These are phyloP conservation scores for Ligdia adustata DNA, from an alignment of 2,888 invertebrate genomes.

Conservation along the genomic window DNA sequence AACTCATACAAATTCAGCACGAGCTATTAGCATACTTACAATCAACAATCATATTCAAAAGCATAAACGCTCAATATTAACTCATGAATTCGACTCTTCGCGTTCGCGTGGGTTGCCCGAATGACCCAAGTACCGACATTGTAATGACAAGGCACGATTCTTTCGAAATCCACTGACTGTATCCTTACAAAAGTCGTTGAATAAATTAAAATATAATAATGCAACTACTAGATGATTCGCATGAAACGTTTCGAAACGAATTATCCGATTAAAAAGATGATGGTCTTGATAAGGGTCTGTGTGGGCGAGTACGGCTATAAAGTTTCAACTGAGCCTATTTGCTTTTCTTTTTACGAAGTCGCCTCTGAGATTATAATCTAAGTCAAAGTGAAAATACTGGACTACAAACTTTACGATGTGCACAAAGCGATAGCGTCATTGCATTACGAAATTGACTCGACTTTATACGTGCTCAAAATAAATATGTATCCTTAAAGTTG, in stretches of 20 bases:
- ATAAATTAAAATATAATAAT: slow-evolving; percentile 48
- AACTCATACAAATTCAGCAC: slow-evolving; percentile 19
- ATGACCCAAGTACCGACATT: slow-evolving; percentile 46
- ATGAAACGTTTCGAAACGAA: slow-evolving; percentile 50
- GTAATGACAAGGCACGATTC: slow-evolving; percentile 48
- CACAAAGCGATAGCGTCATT: slow-evolving; percentile 35
- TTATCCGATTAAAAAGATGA: slow-evolving; percentile 52
- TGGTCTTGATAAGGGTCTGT: slow-evolving; percentile 46
- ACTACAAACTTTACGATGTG: slow-evolving; percentile 38
- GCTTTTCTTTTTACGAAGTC: slow-evolving; percentile 48
- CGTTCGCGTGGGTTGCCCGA: slow-evolving; percentile 49
- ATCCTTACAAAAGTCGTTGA: slow-evolving; percentile 46
- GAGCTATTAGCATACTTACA: slow-evolving; percentile 20
- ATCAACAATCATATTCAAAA: slow-evolving; percentile 23
- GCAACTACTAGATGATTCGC: slow-evolving; percentile 46
- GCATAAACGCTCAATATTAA: slow-evolving; percentile 41
- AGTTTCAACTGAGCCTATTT: slow-evolving; percentile 44
- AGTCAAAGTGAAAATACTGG: slow-evolving; percentile 50
- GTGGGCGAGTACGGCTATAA: slow-evolving; percentile 52
- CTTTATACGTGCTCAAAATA: slow-evolving; percentile 5
- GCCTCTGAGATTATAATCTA: slow-evolving; percentile 34
- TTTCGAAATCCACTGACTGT: slow-evolving; percentile 44
- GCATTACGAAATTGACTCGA: slow-evolving; percentile 32
- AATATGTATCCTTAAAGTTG: not conserved
- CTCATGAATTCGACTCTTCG: slow-evolving; percentile 38